Evolutionary conservation across 2,113 vertebrate species (phyloP), one percentile per base, ranked within the genome.

Genomic region (Ploceus nigricollis): DNA sequence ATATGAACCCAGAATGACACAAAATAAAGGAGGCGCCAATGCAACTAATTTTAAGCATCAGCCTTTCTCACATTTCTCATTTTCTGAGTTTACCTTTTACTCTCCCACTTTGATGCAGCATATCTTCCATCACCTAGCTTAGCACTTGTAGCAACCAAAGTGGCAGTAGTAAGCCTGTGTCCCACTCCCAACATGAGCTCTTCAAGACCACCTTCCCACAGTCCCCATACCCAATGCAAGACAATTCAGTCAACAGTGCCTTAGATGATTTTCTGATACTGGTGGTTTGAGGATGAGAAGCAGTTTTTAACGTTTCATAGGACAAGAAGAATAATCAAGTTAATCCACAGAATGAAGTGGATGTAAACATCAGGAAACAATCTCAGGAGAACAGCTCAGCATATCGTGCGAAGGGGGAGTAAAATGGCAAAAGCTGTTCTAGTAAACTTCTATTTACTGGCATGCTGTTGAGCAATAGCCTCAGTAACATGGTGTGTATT

Each of bases 401-500:
- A 31, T 88, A 48, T 76, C 64, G 1, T 90, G 85, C 56, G 17
- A 88, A 96, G 53, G 31, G 60, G 18, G 50, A 64, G 15, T 27
- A 61, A 77, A 82, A 37, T 14, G 20, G 48, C 40, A 92, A 88
- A 78, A 83, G 56, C 61, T 83, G 37, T 90, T 88, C 68, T 66
- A 64, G 70, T 77, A 88, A 91, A 91, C 19, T 53, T 79, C 57
- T 88, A 45, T 87, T 97, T 97, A 92, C 93, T 86, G 82, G 79
- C 64, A 93, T 4, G 88, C 51, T 86, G 37, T 94, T 96, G 93
- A 94, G 94, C 92, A 96, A 96, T 70, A 81, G 33, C 51, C 86
- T 56, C 68, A 76, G 77, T 64, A 81, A 81, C 15, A 19, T 15
- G 9, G 25, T n/a, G 23, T 30, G 15, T 45, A 57, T 72, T 75